A percentile compares a stretch with the other conserved stretches of the same genome.
phyloP scores from a whole-genome alignment of 2,888 invertebrate genomes.

The Maniola hyperantus region DNA sequence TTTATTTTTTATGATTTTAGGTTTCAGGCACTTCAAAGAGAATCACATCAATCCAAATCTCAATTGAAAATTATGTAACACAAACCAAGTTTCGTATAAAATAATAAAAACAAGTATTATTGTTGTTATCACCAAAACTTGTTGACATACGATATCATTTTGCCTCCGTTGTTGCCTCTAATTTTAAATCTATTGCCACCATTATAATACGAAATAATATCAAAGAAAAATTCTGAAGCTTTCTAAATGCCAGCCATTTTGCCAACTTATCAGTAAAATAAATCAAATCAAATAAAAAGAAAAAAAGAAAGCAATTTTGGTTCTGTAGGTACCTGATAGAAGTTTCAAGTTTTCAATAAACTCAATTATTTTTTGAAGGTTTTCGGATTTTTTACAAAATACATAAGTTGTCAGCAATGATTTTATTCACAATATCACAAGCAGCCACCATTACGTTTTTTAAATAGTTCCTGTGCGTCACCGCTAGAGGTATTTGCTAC shows the following conservation, averaged over 20 bases:
- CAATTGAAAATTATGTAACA: constrained; percentile 12
- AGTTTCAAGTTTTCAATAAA: constrained; percentile 42
- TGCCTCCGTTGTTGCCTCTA: constrained; percentile 23
- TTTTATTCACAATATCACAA: constrained; percentile 49
- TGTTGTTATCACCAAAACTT: constrained; percentile 36
- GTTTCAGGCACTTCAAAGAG: not conserved
- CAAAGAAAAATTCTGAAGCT: not conserved
- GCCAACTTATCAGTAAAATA: constrained; percentile 14
- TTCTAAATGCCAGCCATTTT: constrained; percentile 41
- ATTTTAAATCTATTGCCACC: constrained; percentile 55
- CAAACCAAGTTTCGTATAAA: not conserved
- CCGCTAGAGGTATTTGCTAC: constrained; percentile 25
- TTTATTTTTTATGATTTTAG: too few species aligned
- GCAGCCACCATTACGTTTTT: constrained; percentile 76
- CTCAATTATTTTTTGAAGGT: constrained; percentile 64
- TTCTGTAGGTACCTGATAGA: constrained; percentile 54
- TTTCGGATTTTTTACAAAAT: constrained; percentile 59
- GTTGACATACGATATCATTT: constrained; percentile 50
- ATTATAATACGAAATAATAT: constrained; percentile 38
- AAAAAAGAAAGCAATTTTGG: constrained; percentile 17
- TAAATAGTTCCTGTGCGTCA: constrained; percentile 34
- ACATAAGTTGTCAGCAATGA: constrained; percentile 80
- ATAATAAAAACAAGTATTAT: not conserved
- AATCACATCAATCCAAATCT: not conserved
- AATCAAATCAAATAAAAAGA: constrained; percentile 7